Base-by-base conservation (phyloP, 2,888 invertebrate genomes). In the Dione vanillae region DNA sequence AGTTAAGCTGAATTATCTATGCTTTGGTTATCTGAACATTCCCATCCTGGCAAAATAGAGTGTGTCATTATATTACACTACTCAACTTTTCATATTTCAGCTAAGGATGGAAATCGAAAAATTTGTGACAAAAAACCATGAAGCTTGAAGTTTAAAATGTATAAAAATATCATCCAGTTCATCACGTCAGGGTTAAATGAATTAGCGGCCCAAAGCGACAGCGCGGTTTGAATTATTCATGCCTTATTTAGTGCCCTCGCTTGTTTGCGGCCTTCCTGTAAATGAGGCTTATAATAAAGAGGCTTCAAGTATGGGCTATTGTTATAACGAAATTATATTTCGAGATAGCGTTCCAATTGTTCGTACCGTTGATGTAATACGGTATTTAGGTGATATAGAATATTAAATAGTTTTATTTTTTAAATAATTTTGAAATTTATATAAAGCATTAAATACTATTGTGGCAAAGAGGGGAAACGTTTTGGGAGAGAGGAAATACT, bases 201-300 rank as follows among this genome's bases (percentile, higher is more conserved):
- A 58, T 67, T 67, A 67, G 45, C 56, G 58, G 37, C n/a, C 35
- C 58, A 20, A 45, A 67, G 58, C 58, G 67, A 67, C 56, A 67
- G 51, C 58, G 47, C 67, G 47, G 58, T 47, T 20, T 67, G 56
- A 67, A 67, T 67, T 58, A 67, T 67, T 58, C 56, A 58, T 67
- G 47, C 58, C 58, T 35, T 58, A 14, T 58, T 67, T 58, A 64
- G 64, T 14, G 20, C 49, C 37, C 64, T 20, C 64, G 37, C 64
- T 64, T 64, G 51, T 64, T 64, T 40, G 49, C 51, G 49, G 40
- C 51, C 51, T 64, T 64, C 51, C 64, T 64, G 64, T 51, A 64
- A 51, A 64, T 64, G 64, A 40, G 64, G 64, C 40, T 40, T 64
- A 51, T 64, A 40, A 64, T 64, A 64, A 64, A 64, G 64, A 64